phyloP scores from a whole-genome alignment of 2,113 vertebrate genomes.

The Gobius niger region DNA sequence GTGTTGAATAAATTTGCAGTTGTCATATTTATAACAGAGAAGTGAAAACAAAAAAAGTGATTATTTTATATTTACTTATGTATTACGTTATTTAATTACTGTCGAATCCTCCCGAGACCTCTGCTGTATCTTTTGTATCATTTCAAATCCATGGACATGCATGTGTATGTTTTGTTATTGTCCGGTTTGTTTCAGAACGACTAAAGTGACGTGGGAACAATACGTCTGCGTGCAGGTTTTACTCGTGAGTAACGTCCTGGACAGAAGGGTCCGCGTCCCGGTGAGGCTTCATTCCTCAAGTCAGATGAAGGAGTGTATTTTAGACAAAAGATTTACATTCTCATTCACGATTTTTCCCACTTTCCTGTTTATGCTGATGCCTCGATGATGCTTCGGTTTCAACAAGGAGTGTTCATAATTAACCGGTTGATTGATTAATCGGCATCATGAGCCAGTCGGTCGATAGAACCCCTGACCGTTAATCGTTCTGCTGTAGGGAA shows the following conservation, averaged over 20 bases:
- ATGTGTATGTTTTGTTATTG: constrained; percentile 54
- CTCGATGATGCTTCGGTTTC: no score
- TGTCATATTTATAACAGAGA: constrained; percentile 45
- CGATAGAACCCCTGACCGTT: no score
- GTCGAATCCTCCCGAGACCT: constrained; percentile 35
- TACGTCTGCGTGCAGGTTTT: constrained; percentile 41
- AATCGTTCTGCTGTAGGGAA: no score
- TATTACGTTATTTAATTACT: constrained; percentile 38
- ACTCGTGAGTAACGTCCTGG: constrained; percentile 16
- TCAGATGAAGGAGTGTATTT: no score
- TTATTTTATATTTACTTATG: constrained; percentile 38
- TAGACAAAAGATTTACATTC: no score
- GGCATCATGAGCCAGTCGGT: no score
- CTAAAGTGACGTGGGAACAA: constrained; percentile 61
- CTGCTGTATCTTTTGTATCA: constrained; percentile 56
- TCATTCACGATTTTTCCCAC: no score
- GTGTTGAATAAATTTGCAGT: constrained; percentile 10
- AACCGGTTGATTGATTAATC: no score
- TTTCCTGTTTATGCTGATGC: no score
- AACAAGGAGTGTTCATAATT: no score
- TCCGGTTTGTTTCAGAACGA: constrained; percentile 58
- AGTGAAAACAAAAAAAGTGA: constrained; percentile 26
- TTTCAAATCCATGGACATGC: constrained; percentile 49
- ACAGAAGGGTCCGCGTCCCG: no score
- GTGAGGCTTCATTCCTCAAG: no score